Base-by-base conservation (phyloP, 2,113 vertebrate genomes). In the Dicerorhinus sumatrensis region DNA sequence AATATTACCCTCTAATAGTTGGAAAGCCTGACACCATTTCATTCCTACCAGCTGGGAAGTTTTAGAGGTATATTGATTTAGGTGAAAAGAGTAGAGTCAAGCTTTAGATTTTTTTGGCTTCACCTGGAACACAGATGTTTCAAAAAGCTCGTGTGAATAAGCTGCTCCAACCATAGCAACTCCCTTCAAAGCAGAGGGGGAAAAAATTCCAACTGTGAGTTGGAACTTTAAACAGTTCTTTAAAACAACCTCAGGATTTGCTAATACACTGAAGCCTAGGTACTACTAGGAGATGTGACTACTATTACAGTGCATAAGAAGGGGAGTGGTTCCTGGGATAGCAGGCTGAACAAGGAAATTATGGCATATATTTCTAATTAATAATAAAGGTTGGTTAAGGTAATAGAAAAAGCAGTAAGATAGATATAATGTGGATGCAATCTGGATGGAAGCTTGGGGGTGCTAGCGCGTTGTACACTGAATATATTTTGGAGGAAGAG, bases 41-140 rank as follows among this genome's bases (percentile, higher is more conserved):
- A 89, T 90, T 94, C 62, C 72, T 54, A 79, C 83, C 77, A 98
- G 94, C 76, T 97, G 82, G 54, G 36, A 89, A 87, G 39, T 94
- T 96, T 96, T 65, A 95, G 86, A 73, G 48, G 73, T 39, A 58
- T 84, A 97, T 95, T 93, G 97, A 95, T 89, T 88, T 97, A 98
- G 54, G 72, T 92, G 86, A 93, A 96, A 93, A 97, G 89, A 96
- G 54, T 73, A 89, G 58, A 93, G 72, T 87, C 48, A 94, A 95
- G 63, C 56, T 89, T 96, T 88, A 65, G 63, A 81, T n/a, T 39
- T 85, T 94, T 91, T 83, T 91, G 2, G 79, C 48, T 42, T 97
- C 89, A 93, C 82, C 92, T 95, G 82, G 76, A 97, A 96, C 62
- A 91, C 46, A 97, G 39, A 54, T 94, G 86, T 89, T 97, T 97